Evolutionary conservation across 2,113 vertebrate genomes (phyloP).

Genomic region (Xenotilapia leptura): DNA sequence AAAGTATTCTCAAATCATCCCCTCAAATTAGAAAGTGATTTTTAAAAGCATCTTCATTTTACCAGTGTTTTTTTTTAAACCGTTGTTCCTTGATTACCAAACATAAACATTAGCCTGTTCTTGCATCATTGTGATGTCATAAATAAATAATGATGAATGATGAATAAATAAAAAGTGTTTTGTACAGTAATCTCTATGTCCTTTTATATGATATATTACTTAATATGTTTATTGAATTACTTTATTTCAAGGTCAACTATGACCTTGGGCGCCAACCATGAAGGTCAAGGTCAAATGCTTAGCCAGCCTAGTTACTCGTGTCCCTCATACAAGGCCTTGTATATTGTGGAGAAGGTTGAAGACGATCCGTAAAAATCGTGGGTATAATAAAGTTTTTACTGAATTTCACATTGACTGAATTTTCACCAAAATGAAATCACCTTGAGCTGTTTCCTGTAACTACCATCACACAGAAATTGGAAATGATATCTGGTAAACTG

Average conservation of each 20-base stretch:
- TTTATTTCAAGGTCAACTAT: background rate
- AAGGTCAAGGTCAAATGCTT: background rate
- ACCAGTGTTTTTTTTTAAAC: background rate
- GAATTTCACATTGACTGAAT: background rate
- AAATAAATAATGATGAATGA: background rate
- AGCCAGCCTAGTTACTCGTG: background rate
- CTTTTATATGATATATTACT: background rate
- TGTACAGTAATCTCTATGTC: background rate
- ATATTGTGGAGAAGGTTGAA: background rate
- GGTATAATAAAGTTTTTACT: background rate
- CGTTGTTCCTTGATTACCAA: accelerated
- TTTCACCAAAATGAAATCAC: background rate
- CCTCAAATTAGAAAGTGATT: background rate
- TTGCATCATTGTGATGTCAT: background rate
- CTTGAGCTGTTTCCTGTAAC: background rate
- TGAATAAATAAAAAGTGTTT: background rate
- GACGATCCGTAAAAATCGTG: background rate
- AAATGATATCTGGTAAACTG: background rate
- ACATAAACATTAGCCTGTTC: background rate
- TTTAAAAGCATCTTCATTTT: background rate
- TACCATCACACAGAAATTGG: background rate
- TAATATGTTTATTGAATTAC: background rate
- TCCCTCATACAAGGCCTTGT: background rate
- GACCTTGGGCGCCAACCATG: background rate
- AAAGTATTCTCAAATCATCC: background rate